phyloP scores from a whole-genome alignment of 2,797 vertebrate genomes.

The Craterocephalus amniculus region DNA sequence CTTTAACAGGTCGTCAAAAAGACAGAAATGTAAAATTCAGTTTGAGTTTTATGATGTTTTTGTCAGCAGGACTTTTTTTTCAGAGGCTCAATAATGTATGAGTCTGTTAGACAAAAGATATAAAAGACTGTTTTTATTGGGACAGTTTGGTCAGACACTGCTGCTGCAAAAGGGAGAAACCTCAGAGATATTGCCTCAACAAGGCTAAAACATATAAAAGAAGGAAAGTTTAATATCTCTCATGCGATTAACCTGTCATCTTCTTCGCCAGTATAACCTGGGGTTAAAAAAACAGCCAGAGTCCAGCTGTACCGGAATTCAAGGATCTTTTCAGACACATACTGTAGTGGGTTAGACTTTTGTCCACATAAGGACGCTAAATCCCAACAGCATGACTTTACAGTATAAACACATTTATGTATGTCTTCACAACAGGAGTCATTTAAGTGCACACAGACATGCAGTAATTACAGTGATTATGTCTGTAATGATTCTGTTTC shows the following conservation, averaged over 20 bases:
- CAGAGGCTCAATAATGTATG: too few species aligned
- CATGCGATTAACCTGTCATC: too few species aligned
- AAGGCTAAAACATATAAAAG: too few species aligned
- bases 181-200: too few species aligned
- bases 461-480: conserved; percentile 58
- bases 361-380: background rate
- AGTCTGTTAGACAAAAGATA: too few species aligned
- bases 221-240: too few species aligned
- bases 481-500: conserved; percentile 47
- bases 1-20: background rate
- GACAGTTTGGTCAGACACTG: too few species aligned
- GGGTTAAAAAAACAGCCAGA: background rate
- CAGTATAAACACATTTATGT: background rate
- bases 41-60: background rate
- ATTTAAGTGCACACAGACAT: conserved; percentile 12
- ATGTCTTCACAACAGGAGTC: background rate
- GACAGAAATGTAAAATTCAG: background rate
- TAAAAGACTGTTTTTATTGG: too few species aligned
- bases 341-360: too few species aligned
- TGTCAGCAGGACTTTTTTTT: too few species aligned
- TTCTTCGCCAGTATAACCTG: too few species aligned
- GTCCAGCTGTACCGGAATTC: background rate
- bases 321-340: background rate
- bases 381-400: background rate
- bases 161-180: too few species aligned